Evolutionary conservation across 2,113 vertebrate genomes (phyloP).

Genomic region (Chitala chitala): DNA sequence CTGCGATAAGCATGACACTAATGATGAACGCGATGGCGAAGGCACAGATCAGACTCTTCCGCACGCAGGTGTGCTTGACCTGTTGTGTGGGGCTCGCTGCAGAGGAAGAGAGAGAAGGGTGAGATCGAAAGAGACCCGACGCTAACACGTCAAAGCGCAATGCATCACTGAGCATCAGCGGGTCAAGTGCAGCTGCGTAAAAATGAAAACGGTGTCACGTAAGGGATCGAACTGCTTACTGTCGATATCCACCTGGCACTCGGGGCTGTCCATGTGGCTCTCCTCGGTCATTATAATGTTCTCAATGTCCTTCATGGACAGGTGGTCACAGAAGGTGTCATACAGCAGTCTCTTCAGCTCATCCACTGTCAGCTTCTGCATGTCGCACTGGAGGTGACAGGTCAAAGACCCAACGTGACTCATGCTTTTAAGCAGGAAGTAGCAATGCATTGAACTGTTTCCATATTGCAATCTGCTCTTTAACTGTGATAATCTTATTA

Average conservation of each 20-base stretch:
- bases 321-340: slow-evolving; percentile 95
- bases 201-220: neutral
- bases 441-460: too few relatives aligned
- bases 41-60: slow-evolving; percentile 98
- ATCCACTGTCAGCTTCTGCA: slow-evolving; percentile 96
- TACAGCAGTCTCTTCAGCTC: slow-evolving; percentile 94
- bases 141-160: neutral
- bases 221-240: slow-evolving; percentile 65
- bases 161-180: neutral
- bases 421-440: neutral
- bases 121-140: slow-evolving; percentile 5
- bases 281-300: slow-evolving; percentile 99
- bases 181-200: neutral
- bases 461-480: too few relatives aligned
- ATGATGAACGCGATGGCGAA: slow-evolving; percentile 99
- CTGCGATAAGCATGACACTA: slow-evolving; percentile 97
- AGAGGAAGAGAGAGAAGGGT: slow-evolving; percentile 27
- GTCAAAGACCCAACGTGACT: neutral
- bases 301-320: slow-evolving; percentile 99
- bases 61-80: slow-evolving; percentile 94
- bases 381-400: slow-evolving; percentile 76
- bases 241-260: slow-evolving; percentile 90
- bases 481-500: too few relatives aligned
- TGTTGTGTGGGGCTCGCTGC: slow-evolving; percentile 91
- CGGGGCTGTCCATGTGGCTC: slow-evolving; percentile 87